Percentiles rank a stretch among this genome's conserved stretches.
These are phyloP conservation scores for Pseudomyrmex pallidus DNA, from an alignment of 1,140 invertebrate species.

Conservation along the genomic window DNA sequence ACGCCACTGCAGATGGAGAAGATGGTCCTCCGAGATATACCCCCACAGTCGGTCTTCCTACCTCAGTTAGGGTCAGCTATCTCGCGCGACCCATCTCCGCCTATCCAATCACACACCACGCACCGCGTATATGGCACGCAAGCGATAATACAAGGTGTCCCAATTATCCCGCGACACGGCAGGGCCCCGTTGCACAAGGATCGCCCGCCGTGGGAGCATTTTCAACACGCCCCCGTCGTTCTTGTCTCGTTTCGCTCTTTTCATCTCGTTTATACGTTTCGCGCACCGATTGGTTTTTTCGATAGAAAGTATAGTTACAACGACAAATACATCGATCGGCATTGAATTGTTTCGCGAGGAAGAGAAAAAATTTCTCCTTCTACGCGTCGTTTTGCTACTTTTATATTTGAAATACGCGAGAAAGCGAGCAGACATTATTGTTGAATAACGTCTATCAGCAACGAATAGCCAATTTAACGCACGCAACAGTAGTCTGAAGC, in stretches of 20 bases:
- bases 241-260: slow-evolving; percentile 24
- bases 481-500: slow-evolving; percentile 44
- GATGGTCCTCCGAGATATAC: slow-evolving; percentile 85
- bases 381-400: too few species aligned
- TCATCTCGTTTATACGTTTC: neutral
- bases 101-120: slow-evolving; percentile 85
- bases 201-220: slow-evolving; percentile 77
- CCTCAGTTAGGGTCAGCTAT: slow-evolving; percentile 84
- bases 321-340: slow-evolving; percentile 32
- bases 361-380: too few species aligned
- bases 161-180: slow-evolving; percentile 82
- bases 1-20: slow-evolving; percentile 82
- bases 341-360: too few species aligned
- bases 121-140: slow-evolving; percentile 79
- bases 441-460: slow-evolving; percentile 49
- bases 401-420: slow-evolving; percentile 8
- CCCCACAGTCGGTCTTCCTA: slow-evolving; percentile 73
- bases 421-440: slow-evolving; percentile 8
- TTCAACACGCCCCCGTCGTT: slow-evolving; percentile 77
- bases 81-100: slow-evolving; percentile 85
- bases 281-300: neutral
- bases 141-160: slow-evolving; percentile 81
- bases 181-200: slow-evolving; percentile 55
- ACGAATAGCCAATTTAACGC: slow-evolving; percentile 56
- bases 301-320: neutral